Evolutionary conservation across 2,113 vertebrate species (phyloP).

Genomic region (Thunnus maccoyii): DNA sequence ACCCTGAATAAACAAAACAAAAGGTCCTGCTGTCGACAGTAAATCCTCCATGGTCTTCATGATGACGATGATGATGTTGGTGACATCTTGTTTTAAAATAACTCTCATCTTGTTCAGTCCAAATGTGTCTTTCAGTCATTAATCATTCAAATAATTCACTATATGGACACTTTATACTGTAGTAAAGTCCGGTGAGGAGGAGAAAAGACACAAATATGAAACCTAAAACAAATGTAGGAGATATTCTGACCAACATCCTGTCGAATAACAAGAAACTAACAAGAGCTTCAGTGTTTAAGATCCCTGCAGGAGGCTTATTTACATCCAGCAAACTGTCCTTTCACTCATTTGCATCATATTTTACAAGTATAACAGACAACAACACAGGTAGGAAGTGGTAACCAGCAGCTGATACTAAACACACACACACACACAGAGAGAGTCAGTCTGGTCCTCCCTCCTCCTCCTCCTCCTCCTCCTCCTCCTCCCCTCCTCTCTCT

Average conservation of each 20-base stretch:
- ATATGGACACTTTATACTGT: too few relatives aligned
- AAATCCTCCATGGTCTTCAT: not conserved
- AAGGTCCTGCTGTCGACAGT: too few relatives aligned
- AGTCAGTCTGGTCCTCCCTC: slow-evolving; percentile 72
- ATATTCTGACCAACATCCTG: not conserved
- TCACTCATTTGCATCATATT: not conserved
- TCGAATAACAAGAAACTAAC: not conserved
- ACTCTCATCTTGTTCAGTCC: not conserved
- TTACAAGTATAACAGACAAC: not conserved
- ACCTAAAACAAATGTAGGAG: too few relatives aligned
- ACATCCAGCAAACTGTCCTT: slow-evolving; percentile 6
- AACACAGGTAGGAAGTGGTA: slow-evolving; percentile 21
- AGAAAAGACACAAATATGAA: too few relatives aligned
- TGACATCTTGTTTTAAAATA: not conserved
- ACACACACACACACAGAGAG: not conserved
- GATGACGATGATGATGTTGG: not conserved
- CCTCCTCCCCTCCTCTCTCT: slow-evolving; percentile 72
- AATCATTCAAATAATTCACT: too few relatives aligned
- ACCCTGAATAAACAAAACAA: too few relatives aligned
- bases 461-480: slow-evolving; percentile 69
- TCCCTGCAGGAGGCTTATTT: not conserved
- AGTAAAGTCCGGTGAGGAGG: not conserved
- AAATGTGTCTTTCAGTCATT: not conserved
- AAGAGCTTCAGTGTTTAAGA: too few relatives aligned
- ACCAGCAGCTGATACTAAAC: slow-evolving; percentile 27